Evolutionary conservation across 2,888 invertebrate species (phyloP).

Genomic region (Chromoteleia sp.): DNA sequence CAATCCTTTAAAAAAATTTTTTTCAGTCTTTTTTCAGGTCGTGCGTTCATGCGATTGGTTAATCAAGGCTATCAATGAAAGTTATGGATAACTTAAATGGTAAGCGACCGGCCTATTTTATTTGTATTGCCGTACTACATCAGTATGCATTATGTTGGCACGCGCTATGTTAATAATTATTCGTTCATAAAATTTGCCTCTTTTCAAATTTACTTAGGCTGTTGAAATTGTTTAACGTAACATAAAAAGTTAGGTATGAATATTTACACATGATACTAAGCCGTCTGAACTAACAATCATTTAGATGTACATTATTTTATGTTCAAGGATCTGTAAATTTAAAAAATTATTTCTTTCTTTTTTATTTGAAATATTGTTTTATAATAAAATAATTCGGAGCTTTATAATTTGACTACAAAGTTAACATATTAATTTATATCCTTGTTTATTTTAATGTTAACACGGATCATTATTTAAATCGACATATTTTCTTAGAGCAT

Average conservation of each 20-base stretch:
- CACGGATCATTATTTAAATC: too few relatives aligned
- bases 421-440: too few relatives aligned
- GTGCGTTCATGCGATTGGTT: conserved; percentile 19
- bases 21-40: conserved; percentile 38
- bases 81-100: conserved; percentile 53
- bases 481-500: too few relatives aligned
- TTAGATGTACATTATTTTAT: background rate
- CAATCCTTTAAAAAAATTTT: conserved; percentile 12
- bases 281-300: background rate
- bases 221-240: conserved; percentile 41
- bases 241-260: conserved; percentile 19
- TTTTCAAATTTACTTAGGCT: conserved; percentile 30
- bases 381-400: too few relatives aligned
- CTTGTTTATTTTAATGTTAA: too few relatives aligned
- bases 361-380: too few relatives aligned
- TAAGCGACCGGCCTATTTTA: conserved; percentile 46
- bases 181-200: conserved; percentile 14
- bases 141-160: conserved; percentile 37
- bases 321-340: too few relatives aligned
- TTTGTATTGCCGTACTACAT: conserved; percentile 27
- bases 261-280: conserved; percentile 33
- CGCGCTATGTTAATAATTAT: conserved; percentile 37
- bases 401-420: too few relatives aligned
- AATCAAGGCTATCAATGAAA: conserved; percentile 55
- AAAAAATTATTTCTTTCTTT: too few relatives aligned